These are phyloP conservation scores for Petrophora chlorosata DNA, from an alignment of 2,888 invertebrate species.

Conservation along the genomic window DNA sequence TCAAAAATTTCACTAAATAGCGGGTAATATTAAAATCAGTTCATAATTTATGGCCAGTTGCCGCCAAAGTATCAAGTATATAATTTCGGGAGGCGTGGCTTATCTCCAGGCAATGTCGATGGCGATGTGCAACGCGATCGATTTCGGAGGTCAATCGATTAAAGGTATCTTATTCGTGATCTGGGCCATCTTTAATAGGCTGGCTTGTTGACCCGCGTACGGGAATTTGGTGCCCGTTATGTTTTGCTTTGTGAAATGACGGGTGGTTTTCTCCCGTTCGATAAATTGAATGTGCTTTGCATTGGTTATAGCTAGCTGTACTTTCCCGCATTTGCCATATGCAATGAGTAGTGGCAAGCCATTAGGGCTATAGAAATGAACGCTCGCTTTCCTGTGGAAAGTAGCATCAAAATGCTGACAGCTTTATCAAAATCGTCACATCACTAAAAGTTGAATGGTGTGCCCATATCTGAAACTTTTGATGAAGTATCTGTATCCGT, in stretches of 20 bases:
- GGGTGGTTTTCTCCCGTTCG: conserved; percentile 14
- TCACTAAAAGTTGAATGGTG: too few species aligned
- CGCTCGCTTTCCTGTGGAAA: too few species aligned
- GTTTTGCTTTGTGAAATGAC: conserved; percentile 8
- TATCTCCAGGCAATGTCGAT: conserved; percentile 45
- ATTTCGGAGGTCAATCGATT: conserved; percentile 66
- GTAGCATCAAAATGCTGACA: too few species aligned
- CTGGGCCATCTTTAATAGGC: conserved; percentile 64
- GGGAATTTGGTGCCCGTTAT: conserved; percentile 25
- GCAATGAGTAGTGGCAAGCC: too few species aligned
- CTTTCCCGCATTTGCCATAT: too few species aligned
- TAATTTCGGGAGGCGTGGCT: conserved; percentile 64
- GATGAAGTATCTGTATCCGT: too few species aligned
- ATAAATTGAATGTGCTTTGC: not conserved
- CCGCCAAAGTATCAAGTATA: conserved; percentile 38
- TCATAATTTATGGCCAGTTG: conserved; percentile 29
- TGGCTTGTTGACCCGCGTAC: conserved; percentile 60
- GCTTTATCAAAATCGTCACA: too few species aligned
- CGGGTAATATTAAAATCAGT: conserved; percentile 22
- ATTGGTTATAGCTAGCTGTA: not conserved
- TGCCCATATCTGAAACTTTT: too few species aligned
- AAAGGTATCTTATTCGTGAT: conserved; percentile 51
- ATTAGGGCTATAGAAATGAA: too few species aligned
- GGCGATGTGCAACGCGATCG: conserved; percentile 67
- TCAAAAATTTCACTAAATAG: conserved; percentile 20